Base-by-base conservation (phyloP, 1,140 invertebrate genomes). In the Semibalanus balanoides region DNA sequence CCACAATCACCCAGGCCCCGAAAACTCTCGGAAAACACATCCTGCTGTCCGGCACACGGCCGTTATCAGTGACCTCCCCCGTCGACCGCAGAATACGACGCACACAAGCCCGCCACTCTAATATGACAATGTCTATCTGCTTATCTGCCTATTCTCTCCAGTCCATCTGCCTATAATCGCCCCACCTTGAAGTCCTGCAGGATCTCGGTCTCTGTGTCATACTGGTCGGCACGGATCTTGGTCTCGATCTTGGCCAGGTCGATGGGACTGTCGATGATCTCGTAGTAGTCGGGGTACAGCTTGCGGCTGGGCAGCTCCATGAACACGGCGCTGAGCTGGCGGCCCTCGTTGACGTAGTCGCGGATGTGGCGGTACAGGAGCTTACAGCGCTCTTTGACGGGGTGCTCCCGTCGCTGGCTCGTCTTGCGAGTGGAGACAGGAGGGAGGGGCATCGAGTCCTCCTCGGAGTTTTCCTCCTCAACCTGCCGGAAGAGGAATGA, bases 251-350 rank as follows among this genome's bases (percentile, higher is more conserved):
- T 79, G 79, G 87, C 85, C 83, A 84, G 84, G 74, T 87, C 84
- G 75, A 80, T 79, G 74, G 79, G 79, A 28, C 75, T 77, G 73
- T 76, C 79, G 31, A 80, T 76, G 75, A 80, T 75, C 14, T 80
- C 73, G 74, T 75, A 78, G 70, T 78, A 78, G 74, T 78, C 77
- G 14, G 77, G 70, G 76, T 78, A 78, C 74, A 76, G 75, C 30
- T 78, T 74, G 7, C 31, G 28, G 30, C 75, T 78, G 81, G 81
- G 74, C 69, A 97, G 94, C 83, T 96, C 93, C 92, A 98, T 93
- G 82, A 99, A 99, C 80, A 94, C 89, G 69, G 94, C 84, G 85
- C 96, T 93, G 0, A 95, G 90, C 77, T 92, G 89, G 40, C 96
- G 86, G 7, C 92, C 93, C 81, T 93, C 92, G 51, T 74, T 74